Conservation (phyloP, 2,888 invertebrate genomes). For the Drosophila lutescens region DNA sequence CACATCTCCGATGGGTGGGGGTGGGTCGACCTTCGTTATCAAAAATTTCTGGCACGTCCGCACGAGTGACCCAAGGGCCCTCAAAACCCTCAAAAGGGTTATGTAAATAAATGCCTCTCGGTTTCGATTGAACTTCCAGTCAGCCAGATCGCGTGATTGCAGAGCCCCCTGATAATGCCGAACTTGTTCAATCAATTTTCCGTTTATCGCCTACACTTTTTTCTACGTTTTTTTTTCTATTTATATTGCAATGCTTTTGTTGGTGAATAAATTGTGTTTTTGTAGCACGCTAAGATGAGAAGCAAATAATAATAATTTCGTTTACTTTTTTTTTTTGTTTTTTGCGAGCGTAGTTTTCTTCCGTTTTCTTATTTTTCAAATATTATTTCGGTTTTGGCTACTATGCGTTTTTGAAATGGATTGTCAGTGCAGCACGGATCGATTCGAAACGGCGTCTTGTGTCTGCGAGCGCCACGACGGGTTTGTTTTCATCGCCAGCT, state of each 20-base stretch:
- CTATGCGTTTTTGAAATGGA: slow-evolving; percentile 16
- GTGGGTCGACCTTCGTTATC: slow-evolving; percentile 42
- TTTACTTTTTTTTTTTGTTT: slow-evolving; percentile 29
- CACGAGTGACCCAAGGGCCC: slow-evolving; percentile 35
- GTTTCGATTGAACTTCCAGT: slow-evolving; percentile 33
- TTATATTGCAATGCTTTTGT: slow-evolving; percentile 27
- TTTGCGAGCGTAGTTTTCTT: slow-evolving; percentile 10
- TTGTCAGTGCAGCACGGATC: slow-evolving; percentile 61
- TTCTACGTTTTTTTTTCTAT: slow-evolving; percentile 13
- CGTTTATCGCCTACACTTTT: slow-evolving; percentile 31
- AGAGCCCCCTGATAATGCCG: slow-evolving; percentile 24
- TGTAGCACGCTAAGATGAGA: slow-evolving; percentile 35
- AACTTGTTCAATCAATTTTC: slow-evolving; percentile 41
- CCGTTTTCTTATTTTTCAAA: slow-evolving; percentile 34
- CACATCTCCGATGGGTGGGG: slow-evolving; percentile 12
- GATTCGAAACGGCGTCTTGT: slow-evolving; percentile 68
- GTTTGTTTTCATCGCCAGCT: slow-evolving; percentile 76
- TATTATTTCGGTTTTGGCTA: slow-evolving; percentile 24
- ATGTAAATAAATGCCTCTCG: slow-evolving; percentile 37
- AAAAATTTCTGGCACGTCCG: slow-evolving; percentile 41
- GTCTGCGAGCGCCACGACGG: slow-evolving; percentile 77
- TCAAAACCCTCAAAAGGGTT: slow-evolving; percentile 32
- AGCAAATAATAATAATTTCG: slow-evolving; percentile 13
- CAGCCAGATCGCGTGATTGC: slow-evolving; percentile 44
- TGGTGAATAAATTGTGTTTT: slow-evolving; percentile 8